Conservation (phyloP, 1,140 invertebrate species). For the Drosophila kikkawai region DNA sequence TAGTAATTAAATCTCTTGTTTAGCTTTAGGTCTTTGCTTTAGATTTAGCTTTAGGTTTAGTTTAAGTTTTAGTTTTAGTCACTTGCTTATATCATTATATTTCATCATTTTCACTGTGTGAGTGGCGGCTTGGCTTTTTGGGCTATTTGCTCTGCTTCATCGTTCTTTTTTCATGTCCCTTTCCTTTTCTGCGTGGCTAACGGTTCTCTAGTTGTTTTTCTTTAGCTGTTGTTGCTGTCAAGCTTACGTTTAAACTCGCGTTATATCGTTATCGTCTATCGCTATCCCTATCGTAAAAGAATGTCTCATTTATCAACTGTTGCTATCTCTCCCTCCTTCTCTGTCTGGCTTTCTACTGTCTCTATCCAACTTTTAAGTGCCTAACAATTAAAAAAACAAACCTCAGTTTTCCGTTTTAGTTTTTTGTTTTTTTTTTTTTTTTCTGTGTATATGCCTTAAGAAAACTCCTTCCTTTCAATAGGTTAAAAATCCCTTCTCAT, state of each 20-base stretch:
- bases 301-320: slow-evolving; percentile 47
- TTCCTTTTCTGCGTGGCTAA: slow-evolving; percentile 32
- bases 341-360: slow-evolving; percentile 8
- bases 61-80: slow-evolving; percentile 32
- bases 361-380: slow-evolving; percentile 29
- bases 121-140: slow-evolving; percentile 51
- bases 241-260: slow-evolving; percentile 59
- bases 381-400: slow-evolving; percentile 73
- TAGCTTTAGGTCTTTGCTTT: slow-evolving; percentile 21
- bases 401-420: slow-evolving; percentile 9
- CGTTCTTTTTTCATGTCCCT: slow-evolving; percentile 6
- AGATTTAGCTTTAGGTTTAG: slow-evolving; percentile 25
- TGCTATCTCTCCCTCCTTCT: slow-evolving; percentile 6
- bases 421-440: slow-evolving; percentile 14
- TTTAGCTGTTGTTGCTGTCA: slow-evolving; percentile 28
- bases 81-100: slow-evolving; percentile 33
- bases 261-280: slow-evolving; percentile 67
- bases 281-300: slow-evolving; percentile 48
- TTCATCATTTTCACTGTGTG: slow-evolving; percentile 41
- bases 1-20: slow-evolving; percentile 9
- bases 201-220: slow-evolving; percentile 33
- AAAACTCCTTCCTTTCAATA: slow-evolving; percentile 39
- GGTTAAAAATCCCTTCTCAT: slow-evolving; percentile 51
- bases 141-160: slow-evolving; percentile 66
- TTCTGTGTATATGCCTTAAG: slow-evolving; percentile 42